phyloP scores from a whole-genome alignment of 1,140 invertebrate species.

The Cydia fagiglandana region DNA sequence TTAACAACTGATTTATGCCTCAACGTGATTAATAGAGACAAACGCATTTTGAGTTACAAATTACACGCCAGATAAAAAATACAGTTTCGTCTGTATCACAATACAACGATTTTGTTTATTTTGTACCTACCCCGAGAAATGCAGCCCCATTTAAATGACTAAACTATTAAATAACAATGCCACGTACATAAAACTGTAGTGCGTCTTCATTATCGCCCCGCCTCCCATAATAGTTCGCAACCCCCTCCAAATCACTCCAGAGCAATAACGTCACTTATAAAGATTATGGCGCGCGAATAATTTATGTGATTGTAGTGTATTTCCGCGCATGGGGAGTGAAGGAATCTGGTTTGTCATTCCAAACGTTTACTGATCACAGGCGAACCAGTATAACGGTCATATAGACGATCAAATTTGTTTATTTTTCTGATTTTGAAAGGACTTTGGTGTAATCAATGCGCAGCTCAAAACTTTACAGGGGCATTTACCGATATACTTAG shows the following conservation, averaged over 20 bases:
- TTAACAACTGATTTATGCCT: too few species aligned
- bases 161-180: background rate
- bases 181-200: constrained; percentile 8
- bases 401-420: background rate
- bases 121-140: background rate
- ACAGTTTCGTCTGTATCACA: background rate
- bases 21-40: too few species aligned
- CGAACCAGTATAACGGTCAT: background rate
- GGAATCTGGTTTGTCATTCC: background rate
- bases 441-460: too few species aligned
- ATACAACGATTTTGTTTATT: constrained; percentile 4
- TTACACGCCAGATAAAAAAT: background rate
- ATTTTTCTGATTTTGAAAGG: too few species aligned
- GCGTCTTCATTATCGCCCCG: constrained; percentile 1
- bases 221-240: constrained; percentile 1
- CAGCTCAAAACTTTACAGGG: too few species aligned
- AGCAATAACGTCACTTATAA: constrained; percentile 24
- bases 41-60: background rate
- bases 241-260: constrained; percentile 4
- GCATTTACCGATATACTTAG: too few species aligned
- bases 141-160: background rate
- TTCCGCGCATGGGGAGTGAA: constrained; percentile 6
- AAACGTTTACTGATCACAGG: background rate
- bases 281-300: constrained; percentile 25
- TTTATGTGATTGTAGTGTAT: constrained; percentile 28